Evolutionary conservation across 2,797 vertebrate species (phyloP), one percentile per base, ranked within the genome.

Genomic region (Notolepis coatsorum): DNA sequence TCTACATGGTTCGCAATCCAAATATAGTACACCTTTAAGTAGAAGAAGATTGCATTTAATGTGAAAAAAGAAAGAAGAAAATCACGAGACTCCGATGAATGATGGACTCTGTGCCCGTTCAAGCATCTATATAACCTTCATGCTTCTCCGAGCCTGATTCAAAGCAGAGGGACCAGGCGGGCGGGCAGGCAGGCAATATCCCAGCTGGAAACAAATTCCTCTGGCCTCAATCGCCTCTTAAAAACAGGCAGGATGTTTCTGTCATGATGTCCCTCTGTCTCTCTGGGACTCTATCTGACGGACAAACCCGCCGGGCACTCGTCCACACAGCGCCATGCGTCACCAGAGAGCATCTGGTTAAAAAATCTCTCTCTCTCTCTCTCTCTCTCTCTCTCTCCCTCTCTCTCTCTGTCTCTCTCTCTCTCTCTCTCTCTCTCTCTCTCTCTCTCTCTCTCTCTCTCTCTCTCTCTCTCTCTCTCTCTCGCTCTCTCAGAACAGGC

Each of bases 171-270:
- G 77, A 65, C 30, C 51, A 78, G 68, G 73, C 71, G 74, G 51
- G 43, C 56, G 77, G 63, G 27, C 51, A 78, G 68, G 73, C 71
- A 75, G 51, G 43, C 56, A 61, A 56, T 39, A 67, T 48, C n/a
- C n/a, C n/a, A n/a, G n/a, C n/a, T n/a, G n/a, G n/a, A 72, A 75
- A 79, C 58, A 62, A 45, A 68, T 76, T 64, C 50, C 21, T 66
- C 48, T 55, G 10, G 60, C 39, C 24, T 50, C 15, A 1, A 33
- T 62, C 28, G 41, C 25, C 59, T 55, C 17, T 25, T 47, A 41
- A 66, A 30, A 66, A 30, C 15, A 35, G 67, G 48, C 62, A 24
- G 39, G 59, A 68, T 63, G 53, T 59, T 58, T 63, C 48, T 69
- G 62, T 55, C 52, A 33, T 64, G 57, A 45, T 58, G 49, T 65